Percentiles rank a stretch among this genome's conserved stretches.
Conservation (phyloP, 2,888 invertebrate species). For the Eristalinus aeneus region DNA sequence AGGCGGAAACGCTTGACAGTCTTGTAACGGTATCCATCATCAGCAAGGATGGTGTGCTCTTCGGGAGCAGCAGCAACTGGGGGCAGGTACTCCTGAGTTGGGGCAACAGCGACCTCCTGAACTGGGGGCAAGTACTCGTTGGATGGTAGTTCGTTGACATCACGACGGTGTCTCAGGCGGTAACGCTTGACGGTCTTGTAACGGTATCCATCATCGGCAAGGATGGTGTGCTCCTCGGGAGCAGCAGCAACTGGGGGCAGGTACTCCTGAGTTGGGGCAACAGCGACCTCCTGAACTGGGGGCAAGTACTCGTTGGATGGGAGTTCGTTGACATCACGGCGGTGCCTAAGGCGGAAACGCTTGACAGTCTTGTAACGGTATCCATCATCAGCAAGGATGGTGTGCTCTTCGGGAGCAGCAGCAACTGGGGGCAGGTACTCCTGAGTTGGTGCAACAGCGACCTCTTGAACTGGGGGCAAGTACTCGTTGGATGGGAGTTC, state of each 20-base stretch:
- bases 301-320: conserved; percentile 72
- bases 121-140: conserved; percentile 47
- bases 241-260: conserved; percentile 72
- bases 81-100: conserved; percentile 18
- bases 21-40: conserved; percentile 65
- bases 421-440: neutral
- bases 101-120: conserved; percentile 37
- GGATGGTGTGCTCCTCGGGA: conserved; percentile 33
- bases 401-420: conserved; percentile 31
- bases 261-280: conserved; percentile 67
- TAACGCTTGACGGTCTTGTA: conserved; percentile 76
- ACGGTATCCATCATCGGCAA: conserved; percentile 76
- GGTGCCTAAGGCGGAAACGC: conserved; percentile 69
- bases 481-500: conserved; percentile 46
- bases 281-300: conserved; percentile 59
- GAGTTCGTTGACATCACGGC: conserved; percentile 75
- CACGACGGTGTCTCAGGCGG: conserved; percentile 74
- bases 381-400: conserved; percentile 55
- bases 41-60: neutral
- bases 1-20: conserved; percentile 52
- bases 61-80: neutral
- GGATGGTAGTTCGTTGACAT: conserved; percentile 68
- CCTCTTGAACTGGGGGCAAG: conserved; percentile 38
- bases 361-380: conserved; percentile 75
- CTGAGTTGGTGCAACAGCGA: neutral